Base-by-base conservation (phyloP, 2,888 invertebrate genomes). In the Pseudeuparius sepicola region DNA sequence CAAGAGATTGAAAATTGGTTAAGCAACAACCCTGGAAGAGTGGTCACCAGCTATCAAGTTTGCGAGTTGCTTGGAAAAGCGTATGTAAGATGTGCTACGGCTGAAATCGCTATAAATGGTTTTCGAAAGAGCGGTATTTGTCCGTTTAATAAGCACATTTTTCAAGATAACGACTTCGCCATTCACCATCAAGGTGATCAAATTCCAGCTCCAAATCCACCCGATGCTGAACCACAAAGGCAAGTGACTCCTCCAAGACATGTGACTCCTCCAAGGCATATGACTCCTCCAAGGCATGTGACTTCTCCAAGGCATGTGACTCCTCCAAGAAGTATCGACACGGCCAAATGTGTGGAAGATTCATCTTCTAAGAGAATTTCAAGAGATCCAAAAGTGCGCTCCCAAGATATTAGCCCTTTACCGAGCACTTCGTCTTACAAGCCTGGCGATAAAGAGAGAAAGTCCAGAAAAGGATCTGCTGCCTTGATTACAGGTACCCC, bases 71-170 rank as follows among this genome's bases (percentile, higher is more conserved):
- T 33, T 26, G 33, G 33, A 33, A 33, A 14, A 26, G 25, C 25
- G 9, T 33, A 25, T 33, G 24, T 33, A 26, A 33, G 17, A 33
- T 24, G 25, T 25, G 33, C 33, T 33, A 26, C 33, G 23, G 24
- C 26, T 16, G 33, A 33, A 33, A 33, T 15, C 24, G 33, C 33
- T 25, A 33, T 29, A 29, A 34, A 34, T 34, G 38, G 38, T 27
- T 34, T 38, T 38, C 14, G 14, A 38, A 38, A 34, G 30, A 38
- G 29, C 29, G 37, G 34, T 18, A 34, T 37, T 14, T 36, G 14
- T 36, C 31, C 23, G 9, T 28, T 34, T 28, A 34, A 14, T 34
- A 33, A 27, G 14, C 33, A 34, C 27, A 37, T 34, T 34, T 37
- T 37, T 28, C 31, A 27, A 37, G 37, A 37, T 7, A 31, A 37